Evolutionary conservation across 2,888 invertebrate species (phyloP), one percentile per base, ranked within the genome.

Genomic region (Callyntrura guangdongensis): DNA sequence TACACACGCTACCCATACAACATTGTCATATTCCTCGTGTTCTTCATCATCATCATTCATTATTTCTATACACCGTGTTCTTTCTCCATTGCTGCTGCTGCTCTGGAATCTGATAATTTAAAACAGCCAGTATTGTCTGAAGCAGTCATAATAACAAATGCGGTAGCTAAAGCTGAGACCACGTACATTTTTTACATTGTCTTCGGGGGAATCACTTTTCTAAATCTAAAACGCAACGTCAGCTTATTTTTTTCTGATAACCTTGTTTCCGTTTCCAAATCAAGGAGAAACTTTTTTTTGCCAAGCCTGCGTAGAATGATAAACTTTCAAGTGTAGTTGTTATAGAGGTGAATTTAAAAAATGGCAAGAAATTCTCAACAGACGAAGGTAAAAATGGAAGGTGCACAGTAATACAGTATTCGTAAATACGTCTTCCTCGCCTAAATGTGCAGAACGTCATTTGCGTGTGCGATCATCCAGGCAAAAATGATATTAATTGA

Each of bases 1-100:
- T 45, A 45, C 17, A 45, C 17, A 72, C 9, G 9, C 17, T 45
- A 17, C 14, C 27, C 27, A 9, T 47, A 17, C 20, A 14, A 17
- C 20, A 67, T 27, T 36, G 14, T 72, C 47, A 12, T 17, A 0
- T 0, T 72, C 8, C 45, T 11, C 8, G 0, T 17, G 17, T 14
- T 22, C 17, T n/a, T 47, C 17, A 47, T 47, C 45, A 17, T 72
- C 36, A 67, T 25, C 72, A 17, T 69, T 69, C 69, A 69, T 69
- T 69, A 69, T 72, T 72, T 72, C 47, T 72, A 27, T 17, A 3
- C 36, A 69, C 36, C n/a, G 2, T 36, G 2, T 69, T 69, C 67
- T 69, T 69, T 25, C 25, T 25, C 67, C 25, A 25, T 14, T 69
- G 12, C 17, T n/a, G 25, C 61, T 11, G 9, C 22, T 64, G 25